These are phyloP conservation scores for Dichetophora obliterata DNA, from an alignment of 2,888 invertebrate species.

Conservation along the genomic window DNA sequence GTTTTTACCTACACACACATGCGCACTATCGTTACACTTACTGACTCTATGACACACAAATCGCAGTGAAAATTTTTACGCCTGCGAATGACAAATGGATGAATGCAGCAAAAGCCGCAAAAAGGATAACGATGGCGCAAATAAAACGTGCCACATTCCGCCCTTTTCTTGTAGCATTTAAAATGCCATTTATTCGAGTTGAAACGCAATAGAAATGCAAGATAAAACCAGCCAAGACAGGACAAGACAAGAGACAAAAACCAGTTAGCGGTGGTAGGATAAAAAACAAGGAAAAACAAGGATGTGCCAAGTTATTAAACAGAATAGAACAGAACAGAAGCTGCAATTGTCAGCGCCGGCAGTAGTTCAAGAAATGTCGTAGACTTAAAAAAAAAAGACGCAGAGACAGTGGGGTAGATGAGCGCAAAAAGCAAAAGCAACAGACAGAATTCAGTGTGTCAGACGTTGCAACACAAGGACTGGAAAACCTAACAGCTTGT, in stretches of 20 bases:
- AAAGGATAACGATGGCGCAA: background rate
- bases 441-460: background rate
- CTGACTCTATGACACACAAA: conserved; percentile 69
- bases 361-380: background rate
- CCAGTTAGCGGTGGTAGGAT: conserved; percentile 12
- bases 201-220: too few relatives aligned
- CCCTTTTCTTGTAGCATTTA: conserved; percentile 31
- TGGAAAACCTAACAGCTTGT: background rate
- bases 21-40: conserved; percentile 52
- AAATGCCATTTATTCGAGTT: conserved; percentile 31
- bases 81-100: conserved; percentile 44
- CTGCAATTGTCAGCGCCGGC: conserved; percentile 27
- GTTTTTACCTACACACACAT: background rate
- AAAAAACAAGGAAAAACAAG: background rate
- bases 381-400: background rate
- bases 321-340: conserved; percentile 13
- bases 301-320: conserved; percentile 11
- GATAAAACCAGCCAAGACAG: background rate
- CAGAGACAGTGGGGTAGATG: background rate
- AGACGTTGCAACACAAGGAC: background rate
- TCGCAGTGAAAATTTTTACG: conserved; percentile 50
- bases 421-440: background rate
- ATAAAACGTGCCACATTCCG: conserved; percentile 31
- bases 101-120: background rate
- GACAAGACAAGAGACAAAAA: conserved; percentile 15